A percentile compares a stretch with the other conserved stretches of the same genome.
These are phyloP conservation scores for Cacoxenus indagator DNA, from an alignment of 2,888 invertebrate genomes.

Conservation along the genomic window DNA sequence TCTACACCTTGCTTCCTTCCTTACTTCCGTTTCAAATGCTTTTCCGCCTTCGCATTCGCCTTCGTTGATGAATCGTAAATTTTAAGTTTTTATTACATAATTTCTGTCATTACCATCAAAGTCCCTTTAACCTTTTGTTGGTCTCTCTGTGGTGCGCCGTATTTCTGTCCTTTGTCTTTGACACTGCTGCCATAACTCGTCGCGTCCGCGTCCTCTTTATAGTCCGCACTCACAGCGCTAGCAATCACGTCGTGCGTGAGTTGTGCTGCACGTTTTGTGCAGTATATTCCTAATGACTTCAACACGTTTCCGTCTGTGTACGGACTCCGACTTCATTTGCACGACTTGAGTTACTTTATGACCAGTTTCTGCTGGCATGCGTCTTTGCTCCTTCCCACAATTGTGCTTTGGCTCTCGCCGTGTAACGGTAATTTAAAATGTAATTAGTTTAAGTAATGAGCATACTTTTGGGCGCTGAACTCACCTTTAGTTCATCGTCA, in stretches of 20 bases:
- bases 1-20: slow-evolving; percentile 19
- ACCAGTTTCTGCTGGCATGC: slow-evolving; percentile 44
- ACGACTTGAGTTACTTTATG: slow-evolving; percentile 27
- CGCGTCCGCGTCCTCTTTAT: too few relatives aligned
- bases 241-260: slow-evolving; percentile 23
- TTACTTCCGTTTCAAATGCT: not conserved
- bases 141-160: not conserved
- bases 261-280: slow-evolving; percentile 11
- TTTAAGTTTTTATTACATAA: slow-evolving; percentile 68
- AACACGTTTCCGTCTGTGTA: slow-evolving; percentile 55
- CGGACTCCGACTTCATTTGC: slow-evolving; percentile 33
- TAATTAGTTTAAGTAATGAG: slow-evolving; percentile 66
- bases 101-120: slow-evolving; percentile 63
- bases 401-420: not conserved
- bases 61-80: slow-evolving; percentile 58
- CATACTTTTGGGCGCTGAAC: slow-evolving; percentile 52
- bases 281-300: slow-evolving; percentile 60
- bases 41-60: slow-evolving; percentile 1
- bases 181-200: too few relatives aligned
- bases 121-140: slow-evolving; percentile 36
- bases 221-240: not conserved
- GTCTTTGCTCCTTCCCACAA: slow-evolving; percentile 17
- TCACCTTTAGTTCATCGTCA: slow-evolving; percentile 44
- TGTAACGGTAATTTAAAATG: slow-evolving; percentile 59
- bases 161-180: not conserved